Evolutionary conservation across 2,113 vertebrate species (phyloP), one percentile per base, ranked within the genome.

Genomic region (Tapirus terrestris): DNA sequence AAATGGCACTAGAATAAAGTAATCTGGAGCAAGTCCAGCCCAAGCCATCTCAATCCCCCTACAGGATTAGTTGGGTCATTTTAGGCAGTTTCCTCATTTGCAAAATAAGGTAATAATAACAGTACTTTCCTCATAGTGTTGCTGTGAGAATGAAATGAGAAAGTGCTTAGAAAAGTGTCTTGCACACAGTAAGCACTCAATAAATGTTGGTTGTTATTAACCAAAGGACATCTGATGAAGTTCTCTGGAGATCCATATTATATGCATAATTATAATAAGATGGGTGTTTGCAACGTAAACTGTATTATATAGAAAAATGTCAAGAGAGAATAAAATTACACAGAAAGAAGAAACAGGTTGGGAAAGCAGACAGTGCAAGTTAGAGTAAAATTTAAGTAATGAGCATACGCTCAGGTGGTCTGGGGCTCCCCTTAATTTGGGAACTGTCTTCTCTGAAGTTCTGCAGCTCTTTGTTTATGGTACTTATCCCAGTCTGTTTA

Each of bases 51-150:
- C 39, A 61, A 7, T 29, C 53, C 43, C 6, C 43, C n/a, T 45
- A 70, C 25, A 48, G n/a, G 36, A 93, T 43, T 56, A 77, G 8
- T n/a, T 51, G 43, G 23, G 21, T 68, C 14, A 92, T 36, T 63
- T 92, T 61, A 39, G 68, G 68, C 33, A 45, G 11, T 45, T 95
- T 81, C 60, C 39, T 90, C 25, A 76, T 92, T 92, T 63, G 27
- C 63, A 91, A 97, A 96, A 93, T 83, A 75, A 81, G 8, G 31
- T 58, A 56, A 36, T 25, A 79, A 80, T 33, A 65, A 70, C 1
- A 56, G 33, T 53, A 31, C 18, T 33, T 80, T 81, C 43, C n/a
- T 94, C 29, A 27, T 1, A 90, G n/a, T 25, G 18, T 36, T 45
- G n/a, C 48, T 58, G 0, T 76, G 29, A 85, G 27, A 68, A 53